Evolutionary conservation across 1,140 invertebrate genomes (phyloP), one percentile per base, ranked within the genome.

Genomic region (Himalopsyche phryganea): DNA sequence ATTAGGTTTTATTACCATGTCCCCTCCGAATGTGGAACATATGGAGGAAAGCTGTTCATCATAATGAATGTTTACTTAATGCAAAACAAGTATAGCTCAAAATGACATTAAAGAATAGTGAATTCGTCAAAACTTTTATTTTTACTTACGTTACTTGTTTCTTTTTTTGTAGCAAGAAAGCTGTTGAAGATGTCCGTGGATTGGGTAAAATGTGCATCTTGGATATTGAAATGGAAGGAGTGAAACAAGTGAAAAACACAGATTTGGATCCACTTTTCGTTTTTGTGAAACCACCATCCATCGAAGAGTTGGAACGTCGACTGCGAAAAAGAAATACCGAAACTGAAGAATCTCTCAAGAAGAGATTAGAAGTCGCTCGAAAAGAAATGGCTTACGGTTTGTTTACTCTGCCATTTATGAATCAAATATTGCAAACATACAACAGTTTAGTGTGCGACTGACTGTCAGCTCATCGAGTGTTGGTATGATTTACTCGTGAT

Each of bases 191-290:
- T 65, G 89, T 98, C 0, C 81, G 85, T 51, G 75, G 80, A 10
- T 76, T 81, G 42, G 95, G 94, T 1, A 90, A 90, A 71, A 86
- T 98, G 13, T 98, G 95, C 71, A 86, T 98, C 28, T 72, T 99
- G 50, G 97, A 99, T 69, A 94, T 99, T 66, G 97, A 99, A 61
- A 86, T 94, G 20, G 90, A 98, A 81, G 97, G 97, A 28, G 96
- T 99, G 0, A 91, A 91, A 66, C 91, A 89, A 73, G 87, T 99
- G 1, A 95, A 94, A 67, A 78, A 84, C 17, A 91, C 88, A 32
- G 81, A 90, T 60, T 75, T 98, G 9, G 84, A 96, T 74, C 88
- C 95, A 1, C 72, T 89, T 56, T 88, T 89, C 65, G 83, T 98
- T 7, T 98, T 98, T 71, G 83, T 99, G n/a, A 91, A 91, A 76